Base-by-base conservation (phyloP, 2,888 invertebrate genomes). In the Ctenicera cuprea region DNA sequence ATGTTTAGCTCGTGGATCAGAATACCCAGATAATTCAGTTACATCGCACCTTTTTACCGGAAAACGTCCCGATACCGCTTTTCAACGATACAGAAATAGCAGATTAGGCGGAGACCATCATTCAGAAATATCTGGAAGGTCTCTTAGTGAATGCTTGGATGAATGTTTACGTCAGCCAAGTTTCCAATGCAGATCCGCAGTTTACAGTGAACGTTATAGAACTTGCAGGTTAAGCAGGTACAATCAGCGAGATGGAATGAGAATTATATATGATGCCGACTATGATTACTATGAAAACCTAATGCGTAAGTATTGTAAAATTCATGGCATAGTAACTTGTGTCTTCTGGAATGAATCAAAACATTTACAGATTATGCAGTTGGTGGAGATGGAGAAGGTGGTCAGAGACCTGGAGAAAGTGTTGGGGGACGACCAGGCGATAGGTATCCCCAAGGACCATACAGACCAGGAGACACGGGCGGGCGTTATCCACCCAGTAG, bases 211-310 rank as follows among this genome's bases (percentile, higher is more conserved):
- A 84, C 90, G 95, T 22, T 95, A 93, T 83, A 90, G 94, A 82
- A 95, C 94, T 57, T 96, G 96, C 85, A 90, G 95, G 41, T 90
- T 96, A 78, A 95, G 95, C 84, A 90, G 95, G 82, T 96, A 94
- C 87, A 95, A 95, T 87, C 94, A 95, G 87, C 92, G 94, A 82
- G 95, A 96, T 84, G 95, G 95, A 50, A 94, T 95, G 91, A 90
- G 96, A 75, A 92, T 96, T 68, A 94, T 96, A 78, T 96, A 96
- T 85, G 96, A 97, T 86, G 95, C 95, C 1, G 96, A 96, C 87
- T 96, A 95, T 86, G 96, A 97, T 88, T 97, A 96, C 87, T 97
- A 96, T 84, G 96, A 97, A 88, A 96, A 96, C 88, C 89, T 96
- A 64, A 95, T 96, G 95, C 94, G 96, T 96, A 89, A 92, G 95